Evolutionary conservation across 2,888 invertebrate species (phyloP), one percentile per base, ranked within the genome.

Genomic region (Himalopsyche japonica): DNA sequence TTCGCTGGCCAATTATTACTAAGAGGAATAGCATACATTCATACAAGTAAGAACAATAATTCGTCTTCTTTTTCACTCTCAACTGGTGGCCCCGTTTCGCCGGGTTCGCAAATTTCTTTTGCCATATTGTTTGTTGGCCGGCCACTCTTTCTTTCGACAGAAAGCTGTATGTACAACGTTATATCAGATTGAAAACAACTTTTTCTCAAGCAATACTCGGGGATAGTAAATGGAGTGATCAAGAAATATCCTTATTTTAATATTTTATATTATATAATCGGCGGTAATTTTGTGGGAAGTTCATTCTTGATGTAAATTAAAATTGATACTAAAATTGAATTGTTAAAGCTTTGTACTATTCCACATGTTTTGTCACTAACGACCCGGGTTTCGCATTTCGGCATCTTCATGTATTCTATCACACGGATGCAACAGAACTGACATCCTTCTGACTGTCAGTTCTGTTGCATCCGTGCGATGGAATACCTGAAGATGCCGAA

Each of bases 41-140:
- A 24, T 10, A 20, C 7, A n/a, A 57, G 57, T 43, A 57, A 20
- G 12, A 57, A 57, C 24, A 70, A 81, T 70, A 70, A 81, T 47
- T 81, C 81, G 76, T 81, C 76, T 76, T 81, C 47, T 81, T 47
- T 76, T 76, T 81, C 81, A 76, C 81, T 76, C 43, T 80, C 27
- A 15, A 70, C 57, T 70, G 15, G 81, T 81, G 81, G 81, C 81
- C 81, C 20, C 70, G 76, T 64, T 81, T 81, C 81, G 57, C 7
- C 24, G 20, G 6, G 57, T 24, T 24, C 24, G 57, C 57, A n/a
- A 57, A 57, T 57, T 57, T 57, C 57, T 57, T 57, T 24, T 57
- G 20, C 57, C 24, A 57, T 57, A 57, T 57, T 57, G 57, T 24
- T 20, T 57, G 20, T 24, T 20, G 20, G 57, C 6, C 20, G 57